Evolutionary conservation across 2,797 vertebrate genomes (phyloP).

Genomic region (Xenentodon cancila): DNA sequence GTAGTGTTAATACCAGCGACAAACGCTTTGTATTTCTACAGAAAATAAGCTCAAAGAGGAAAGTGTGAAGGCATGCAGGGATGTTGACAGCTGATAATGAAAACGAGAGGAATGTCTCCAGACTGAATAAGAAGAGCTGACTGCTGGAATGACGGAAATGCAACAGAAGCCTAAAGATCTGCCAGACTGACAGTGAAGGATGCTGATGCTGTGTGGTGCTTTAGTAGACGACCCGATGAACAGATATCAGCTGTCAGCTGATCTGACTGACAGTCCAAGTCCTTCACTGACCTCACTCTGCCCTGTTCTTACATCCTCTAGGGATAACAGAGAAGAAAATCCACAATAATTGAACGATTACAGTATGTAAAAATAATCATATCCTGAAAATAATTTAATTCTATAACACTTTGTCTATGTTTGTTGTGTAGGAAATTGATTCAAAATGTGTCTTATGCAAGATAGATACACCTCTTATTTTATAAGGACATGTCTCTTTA

Average conservation of each 20-base stretch:
- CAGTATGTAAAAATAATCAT: too few species aligned
- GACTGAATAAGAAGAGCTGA: constrained; percentile 18
- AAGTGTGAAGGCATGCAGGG: background rate
- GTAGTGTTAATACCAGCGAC: too few species aligned
- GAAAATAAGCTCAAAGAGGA: background rate
- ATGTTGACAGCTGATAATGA: constrained; percentile 12
- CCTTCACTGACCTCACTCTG: constrained; percentile 6
- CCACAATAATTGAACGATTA: background rate
- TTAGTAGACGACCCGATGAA: background rate
- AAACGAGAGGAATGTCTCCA: constrained; percentile 6
- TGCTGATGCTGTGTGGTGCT: constrained; percentile 55
- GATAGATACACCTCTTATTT: too few species aligned
- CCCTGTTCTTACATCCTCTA: background rate
- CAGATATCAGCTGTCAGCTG: constrained; percentile 21
- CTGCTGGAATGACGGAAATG: constrained; percentile 19
- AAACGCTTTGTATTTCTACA: too few species aligned
- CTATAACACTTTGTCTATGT: too few species aligned
- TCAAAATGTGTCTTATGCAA: too few species aligned
- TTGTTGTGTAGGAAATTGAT: background rate
- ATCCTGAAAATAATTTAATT: too few species aligned
- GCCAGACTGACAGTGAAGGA: constrained; percentile 47
- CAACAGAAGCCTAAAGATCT: constrained; percentile 17
- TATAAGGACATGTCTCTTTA: too few species aligned
- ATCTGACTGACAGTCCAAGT: constrained; percentile 19
- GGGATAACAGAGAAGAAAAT: background rate